Base-by-base conservation (phyloP, 2,113 vertebrate species). In the Ciconia stormi region DNA sequence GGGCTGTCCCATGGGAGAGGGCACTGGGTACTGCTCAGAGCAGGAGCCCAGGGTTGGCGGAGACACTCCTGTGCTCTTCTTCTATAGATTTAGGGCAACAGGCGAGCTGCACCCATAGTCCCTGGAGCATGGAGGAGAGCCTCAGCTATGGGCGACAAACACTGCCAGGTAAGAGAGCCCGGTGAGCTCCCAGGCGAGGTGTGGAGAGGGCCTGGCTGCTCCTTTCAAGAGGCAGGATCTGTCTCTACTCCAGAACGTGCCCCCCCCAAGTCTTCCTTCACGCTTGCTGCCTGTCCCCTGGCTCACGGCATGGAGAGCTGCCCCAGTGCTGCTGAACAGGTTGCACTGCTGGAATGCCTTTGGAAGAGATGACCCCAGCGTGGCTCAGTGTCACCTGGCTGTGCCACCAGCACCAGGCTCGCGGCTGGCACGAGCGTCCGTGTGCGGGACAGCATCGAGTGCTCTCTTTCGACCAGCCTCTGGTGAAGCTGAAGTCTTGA, bases 401-500 rank as follows among this genome's bases (percentile, higher is more conserved):
- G 62, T 0, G 0, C 16, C 65, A 76, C 38, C 17, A 50, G 47
- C 53, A 56, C 16, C 29, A 69, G 44, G 49, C 7, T 70, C 9
- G 10, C 1, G 7, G 82, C 29, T 96, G 67, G 49, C 36, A 59
- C 0, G 3, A 86, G 40, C 27, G n/a, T 20, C 38, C 0, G 0
- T 16, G 26, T 65, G 66, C 61, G 5, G 1, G 13, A 16, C 4
- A 7, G 16, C 38, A 34, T 11, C 1, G 1, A 15, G 3, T 0
- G 0, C 9, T 69, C 29, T 34, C 32, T 82, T 83, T 71, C 1
- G 0, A 46, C 10, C 13, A 36, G 22, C 8, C 55, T 94, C n/a
- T 67, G 8, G 17, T 88, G 76, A 80, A 90, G 34, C 25, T 86
- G 62, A 72, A 86, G 58, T 42, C 22, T 50, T 42, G 16, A 30